A percentile compares a stretch with the other conserved stretches of the same genome.
phyloP scores from a whole-genome alignment of 2,113 vertebrate genomes.

The Anolis carolinensis region DNA sequence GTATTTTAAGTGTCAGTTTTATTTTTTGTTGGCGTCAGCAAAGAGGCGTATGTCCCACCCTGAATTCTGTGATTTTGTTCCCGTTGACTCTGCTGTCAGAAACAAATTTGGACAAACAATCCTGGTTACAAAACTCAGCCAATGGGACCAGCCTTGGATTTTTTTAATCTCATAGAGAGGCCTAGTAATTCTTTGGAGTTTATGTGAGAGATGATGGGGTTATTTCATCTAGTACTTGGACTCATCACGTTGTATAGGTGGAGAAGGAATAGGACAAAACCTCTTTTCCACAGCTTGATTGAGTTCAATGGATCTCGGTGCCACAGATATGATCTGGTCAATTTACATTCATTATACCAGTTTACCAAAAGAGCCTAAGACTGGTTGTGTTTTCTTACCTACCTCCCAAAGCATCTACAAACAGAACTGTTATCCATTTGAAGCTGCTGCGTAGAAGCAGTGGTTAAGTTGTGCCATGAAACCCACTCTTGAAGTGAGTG shows the following conservation, averaged over 20 bases:
- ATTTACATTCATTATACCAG: not conserved
- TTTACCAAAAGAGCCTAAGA: not conserved
- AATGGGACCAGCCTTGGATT: not conserved
- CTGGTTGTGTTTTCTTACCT: not conserved
- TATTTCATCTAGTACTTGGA: no score
- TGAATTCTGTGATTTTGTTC: not conserved
- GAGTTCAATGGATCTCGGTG: not conserved
- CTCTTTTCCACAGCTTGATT: not conserved
- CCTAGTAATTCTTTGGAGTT: not conserved
- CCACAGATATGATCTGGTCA: not conserved
- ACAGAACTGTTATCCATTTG: not conserved
- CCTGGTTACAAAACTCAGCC: not conserved
- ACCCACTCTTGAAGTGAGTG: not conserved
- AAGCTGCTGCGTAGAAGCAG: not conserved
- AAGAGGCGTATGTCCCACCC: not conserved
- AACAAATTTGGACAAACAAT: not conserved
- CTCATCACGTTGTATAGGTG: no score
- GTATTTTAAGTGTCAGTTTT: not conserved
- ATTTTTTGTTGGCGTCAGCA: not conserved
- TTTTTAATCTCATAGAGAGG: not conserved
- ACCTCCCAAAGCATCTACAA: not conserved
- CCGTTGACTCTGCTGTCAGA: not conserved
- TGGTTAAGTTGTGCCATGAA: not conserved
- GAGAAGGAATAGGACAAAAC: not conserved
- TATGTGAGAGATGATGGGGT: no score